Percentiles rank a stretch among this genome's conserved stretches.
phyloP scores from a whole-genome alignment of 37 sponge, comb jelly and placozoan species.

The Theonella swinhoei region DNA sequence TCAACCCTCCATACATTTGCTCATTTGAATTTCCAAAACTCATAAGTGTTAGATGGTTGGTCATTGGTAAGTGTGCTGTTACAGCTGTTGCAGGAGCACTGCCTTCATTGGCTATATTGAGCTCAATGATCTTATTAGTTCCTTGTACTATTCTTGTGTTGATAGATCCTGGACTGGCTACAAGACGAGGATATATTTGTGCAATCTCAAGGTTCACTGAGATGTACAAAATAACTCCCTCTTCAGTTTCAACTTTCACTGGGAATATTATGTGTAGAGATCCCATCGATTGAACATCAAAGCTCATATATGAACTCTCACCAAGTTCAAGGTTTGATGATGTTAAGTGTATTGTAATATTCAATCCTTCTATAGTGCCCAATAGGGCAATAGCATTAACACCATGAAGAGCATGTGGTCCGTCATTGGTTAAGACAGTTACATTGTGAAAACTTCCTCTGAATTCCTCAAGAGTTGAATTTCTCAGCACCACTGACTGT shows the following conservation, averaged over 20 bases:
- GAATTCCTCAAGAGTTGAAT: neutral
- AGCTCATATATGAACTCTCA: constrained; percentile 1
- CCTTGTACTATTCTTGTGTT: constrained; percentile 38
- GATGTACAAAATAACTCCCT: neutral
- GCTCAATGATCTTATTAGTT: constrained; percentile 13
- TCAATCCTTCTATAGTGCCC: neutral
- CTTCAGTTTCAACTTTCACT: neutral
- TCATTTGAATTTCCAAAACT: constrained; percentile 24
- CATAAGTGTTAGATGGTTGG: constrained; percentile 14
- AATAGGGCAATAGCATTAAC: constrained; percentile 1
- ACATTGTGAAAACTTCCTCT: constrained; percentile 24
- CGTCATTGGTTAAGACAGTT: constrained; percentile 36
- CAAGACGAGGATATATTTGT: constrained; percentile 31
- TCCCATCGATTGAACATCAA: neutral
- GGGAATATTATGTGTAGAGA: constrained; percentile 5
- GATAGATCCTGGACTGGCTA: constrained; percentile 8
- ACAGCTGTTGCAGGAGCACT: constrained; percentile 24
- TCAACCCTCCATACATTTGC: constrained; percentile 14
- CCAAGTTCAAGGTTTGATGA: neutral
- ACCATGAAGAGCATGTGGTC: constrained; percentile 20
- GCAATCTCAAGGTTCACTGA: neutral
- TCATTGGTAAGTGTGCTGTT: constrained; percentile 1
- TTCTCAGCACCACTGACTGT: neutral
- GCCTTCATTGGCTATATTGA: constrained; percentile 42
- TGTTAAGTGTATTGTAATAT: neutral